These are phyloP conservation scores for Cheirogaleus major DNA, from an alignment of 2,797 vertebrate genomes.

Conservation along the genomic window DNA sequence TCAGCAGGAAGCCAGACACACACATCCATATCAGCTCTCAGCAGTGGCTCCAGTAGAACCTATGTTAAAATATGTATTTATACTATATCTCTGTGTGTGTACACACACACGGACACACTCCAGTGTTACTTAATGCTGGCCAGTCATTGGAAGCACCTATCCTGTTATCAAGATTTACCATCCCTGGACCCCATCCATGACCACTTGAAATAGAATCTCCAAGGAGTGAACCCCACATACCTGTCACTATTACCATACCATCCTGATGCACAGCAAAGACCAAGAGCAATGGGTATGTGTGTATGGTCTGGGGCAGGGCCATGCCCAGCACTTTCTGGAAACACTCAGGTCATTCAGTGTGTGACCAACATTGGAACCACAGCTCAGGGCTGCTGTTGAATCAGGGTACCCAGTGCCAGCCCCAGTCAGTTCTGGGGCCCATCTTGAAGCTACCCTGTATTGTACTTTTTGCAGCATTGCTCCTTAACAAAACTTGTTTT, in stretches of 20 bases:
- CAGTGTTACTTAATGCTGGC: too few species aligned
- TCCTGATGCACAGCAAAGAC: neutral
- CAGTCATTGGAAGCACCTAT: neutral
- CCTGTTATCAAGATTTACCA: neutral
- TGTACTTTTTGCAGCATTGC: neutral
- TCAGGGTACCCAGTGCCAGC: neutral
- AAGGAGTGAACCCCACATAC: neutral
- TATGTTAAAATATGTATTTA: neutral
- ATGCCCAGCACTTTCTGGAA: neutral
- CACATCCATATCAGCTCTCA: neutral
- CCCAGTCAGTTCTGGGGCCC: too few species aligned
- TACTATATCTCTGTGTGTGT: too few species aligned
- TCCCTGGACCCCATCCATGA: neutral
- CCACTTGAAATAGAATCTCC: neutral
- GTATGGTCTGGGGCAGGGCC: neutral
- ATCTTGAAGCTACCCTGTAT: neutral
- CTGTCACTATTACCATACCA: neutral
- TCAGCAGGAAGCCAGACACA: neutral
- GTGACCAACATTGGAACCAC: neutral
- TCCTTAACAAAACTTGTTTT: neutral
- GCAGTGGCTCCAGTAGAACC: neutral
- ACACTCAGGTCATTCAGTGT: neutral
- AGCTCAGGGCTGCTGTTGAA: neutral
- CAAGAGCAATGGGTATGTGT: neutral
- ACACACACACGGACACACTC: neutral